Conservation (phyloP, 30 jellyfish, hydroid and myxozoan genomes). For the Turritopsis rubra region DNA sequence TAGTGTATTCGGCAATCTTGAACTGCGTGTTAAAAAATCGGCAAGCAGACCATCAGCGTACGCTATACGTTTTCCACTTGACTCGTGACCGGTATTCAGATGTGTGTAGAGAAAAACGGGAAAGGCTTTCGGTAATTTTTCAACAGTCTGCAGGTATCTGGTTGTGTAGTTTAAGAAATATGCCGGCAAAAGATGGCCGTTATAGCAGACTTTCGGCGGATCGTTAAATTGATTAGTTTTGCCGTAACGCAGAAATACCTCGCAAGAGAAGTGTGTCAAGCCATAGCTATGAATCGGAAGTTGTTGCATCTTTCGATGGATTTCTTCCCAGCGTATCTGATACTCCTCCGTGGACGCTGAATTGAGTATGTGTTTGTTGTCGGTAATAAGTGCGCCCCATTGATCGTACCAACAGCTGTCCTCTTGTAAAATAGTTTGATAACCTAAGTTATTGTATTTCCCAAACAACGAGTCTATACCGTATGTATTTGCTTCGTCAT, state of each 20-base stretch:
- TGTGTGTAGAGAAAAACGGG: slow-evolving; percentile 79
- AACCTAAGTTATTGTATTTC: slow-evolving; percentile 53
- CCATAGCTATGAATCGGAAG: slow-evolving; percentile 76
- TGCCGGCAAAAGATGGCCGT: slow-evolving; percentile 68
- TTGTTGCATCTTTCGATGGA: slow-evolving; percentile 45
- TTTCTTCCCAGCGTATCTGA: slow-evolving; percentile 54
- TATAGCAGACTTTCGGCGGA: slow-evolving; percentile 92
- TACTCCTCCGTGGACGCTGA: slow-evolving; percentile 38
- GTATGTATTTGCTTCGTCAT: slow-evolving; percentile 59
- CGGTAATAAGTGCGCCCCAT: slow-evolving; percentile 95
- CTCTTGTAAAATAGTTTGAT: slow-evolving; percentile 87
- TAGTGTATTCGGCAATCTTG: slow-evolving; percentile 47
- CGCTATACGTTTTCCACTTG: slow-evolving; percentile 80
- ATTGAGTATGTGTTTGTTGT: slow-evolving; percentile 69
- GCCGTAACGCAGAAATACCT: slow-evolving; percentile 74
- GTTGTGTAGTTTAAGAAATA: slow-evolving; percentile 57
- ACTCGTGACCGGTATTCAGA: slow-evolving; percentile 91
- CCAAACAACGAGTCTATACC: slow-evolving; percentile 57
- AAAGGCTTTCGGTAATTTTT: background rate
- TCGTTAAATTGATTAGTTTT: slow-evolving; percentile 90
- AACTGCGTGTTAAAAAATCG: slow-evolving; percentile 25
- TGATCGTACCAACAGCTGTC: slow-evolving; percentile 98
- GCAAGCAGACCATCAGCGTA: slow-evolving; percentile 63
- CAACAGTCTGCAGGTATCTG: slow-evolving; percentile 33
- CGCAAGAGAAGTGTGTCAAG: slow-evolving; percentile 88